Evolutionary conservation across 2,797 vertebrate species (phyloP), one percentile per base, ranked within the genome.

Genomic region (Halcyon smyrnensis): DNA sequence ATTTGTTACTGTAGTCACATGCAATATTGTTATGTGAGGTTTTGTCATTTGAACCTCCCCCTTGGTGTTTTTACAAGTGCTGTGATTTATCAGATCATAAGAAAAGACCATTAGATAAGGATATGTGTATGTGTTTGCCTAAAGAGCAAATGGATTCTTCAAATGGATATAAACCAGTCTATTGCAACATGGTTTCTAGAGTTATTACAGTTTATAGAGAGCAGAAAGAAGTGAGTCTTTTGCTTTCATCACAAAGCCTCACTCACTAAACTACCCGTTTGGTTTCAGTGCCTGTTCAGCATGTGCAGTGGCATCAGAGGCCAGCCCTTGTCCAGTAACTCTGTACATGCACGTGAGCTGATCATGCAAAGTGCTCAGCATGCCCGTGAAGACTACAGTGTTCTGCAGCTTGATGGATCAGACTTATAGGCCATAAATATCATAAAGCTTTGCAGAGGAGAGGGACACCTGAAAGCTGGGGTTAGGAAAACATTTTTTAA

Each of bases 1-100:
- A 96, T 94, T 96, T 94, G 76, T 73, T 97, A 97, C 92, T 92
- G 95, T 54, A 91, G 93, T 86, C 91, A 89, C 98, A 98, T 98
- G 98, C 98, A 84, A 46, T 97, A 96, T 81, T 87, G 76, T 95
- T 86, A 28, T 53, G 74, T 96, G 97, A 98, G 96, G 86, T 96
- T 97, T 97, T 95, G 88, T 85, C 93, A 96, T 53, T 94, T 91
- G 67, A 96, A 89, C 43, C 51, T 79, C 41, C 34, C 46, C 43
- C 36, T 77, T 16, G 6, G 19, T 78, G 69, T 96, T 97, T 95
- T 91, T 94, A 98, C 92, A 98, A 97, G 96, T 79, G 51, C 86
- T 95, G 90, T 97, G 90, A 89, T 95, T 94, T 95, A 94, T 81
- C 87, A 95, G 83, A 78, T 91, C 59, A 63, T 78, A 87, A 71